Conservation (phyloP, 2,888 invertebrate genomes). For the Eristalis intricaria region DNA sequence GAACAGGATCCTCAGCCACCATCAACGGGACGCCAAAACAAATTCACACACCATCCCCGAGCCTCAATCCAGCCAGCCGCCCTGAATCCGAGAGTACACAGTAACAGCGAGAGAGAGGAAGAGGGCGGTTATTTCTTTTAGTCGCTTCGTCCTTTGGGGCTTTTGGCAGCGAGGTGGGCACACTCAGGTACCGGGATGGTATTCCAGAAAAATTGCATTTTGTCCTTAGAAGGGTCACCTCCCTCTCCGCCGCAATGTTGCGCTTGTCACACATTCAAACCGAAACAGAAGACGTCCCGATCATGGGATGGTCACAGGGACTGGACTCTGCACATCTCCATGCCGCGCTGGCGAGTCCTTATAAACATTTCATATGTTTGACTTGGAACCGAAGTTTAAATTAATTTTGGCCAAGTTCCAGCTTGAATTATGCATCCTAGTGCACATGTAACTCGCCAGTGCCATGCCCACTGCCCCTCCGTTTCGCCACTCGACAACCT, state of each 20-base stretch:
- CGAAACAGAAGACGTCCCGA: slow-evolving; percentile 27
- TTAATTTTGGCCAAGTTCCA: slow-evolving; percentile 74
- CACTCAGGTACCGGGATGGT: slow-evolving; percentile 36
- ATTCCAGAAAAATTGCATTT: slow-evolving; percentile 47
- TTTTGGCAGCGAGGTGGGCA: slow-evolving; percentile 11
- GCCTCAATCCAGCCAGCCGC: not conserved
- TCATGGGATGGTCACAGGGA: slow-evolving; percentile 39
- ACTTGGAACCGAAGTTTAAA: slow-evolving; percentile 74
- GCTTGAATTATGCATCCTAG: slow-evolving; percentile 73
- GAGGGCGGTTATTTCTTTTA: not conserved
- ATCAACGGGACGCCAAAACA: slow-evolving; percentile 22
- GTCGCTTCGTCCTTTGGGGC: slow-evolving; percentile 15
- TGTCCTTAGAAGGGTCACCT: not conserved
- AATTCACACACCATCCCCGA: not conserved
- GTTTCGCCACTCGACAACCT: not conserved
- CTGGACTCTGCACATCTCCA: slow-evolving; percentile 26
- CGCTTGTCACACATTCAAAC: slow-evolving; percentile 19
- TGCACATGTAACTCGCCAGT: slow-evolving; percentile 54
- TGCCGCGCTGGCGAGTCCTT: slow-evolving; percentile 10
- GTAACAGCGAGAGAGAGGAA: not conserved
- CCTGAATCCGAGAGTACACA: not conserved
- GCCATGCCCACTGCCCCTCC: slow-evolving; percentile 7
- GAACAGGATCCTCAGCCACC: slow-evolving; percentile 19
- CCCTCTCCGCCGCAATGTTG: not conserved
- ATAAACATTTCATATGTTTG: slow-evolving; percentile 72